A percentile compares a stretch with the other conserved stretches of the same genome.
phyloP scores from a whole-genome alignment of 2,888 invertebrate species.

The Archips xylosteana region DNA sequence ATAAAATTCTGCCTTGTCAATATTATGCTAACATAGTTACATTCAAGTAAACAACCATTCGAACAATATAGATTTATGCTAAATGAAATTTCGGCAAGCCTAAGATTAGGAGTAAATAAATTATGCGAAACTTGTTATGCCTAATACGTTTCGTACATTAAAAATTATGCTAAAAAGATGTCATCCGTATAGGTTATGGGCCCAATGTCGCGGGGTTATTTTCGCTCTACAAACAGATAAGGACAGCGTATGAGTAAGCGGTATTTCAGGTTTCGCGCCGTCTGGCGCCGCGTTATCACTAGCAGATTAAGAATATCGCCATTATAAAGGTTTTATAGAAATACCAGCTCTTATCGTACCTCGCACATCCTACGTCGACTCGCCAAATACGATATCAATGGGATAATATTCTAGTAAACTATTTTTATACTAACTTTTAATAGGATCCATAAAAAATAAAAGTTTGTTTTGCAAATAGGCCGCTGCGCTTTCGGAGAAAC shows the following conservation, averaged over 20 bases:
- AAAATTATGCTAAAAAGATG: too few species aligned
- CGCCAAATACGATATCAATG: not conserved
- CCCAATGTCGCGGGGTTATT: not conserved
- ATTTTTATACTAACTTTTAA: not conserved
- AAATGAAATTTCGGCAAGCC: too few species aligned
- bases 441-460: not conserved
- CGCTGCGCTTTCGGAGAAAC: too few species aligned
- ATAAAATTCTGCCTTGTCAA: too few species aligned
- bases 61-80: too few species aligned
- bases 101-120: too few species aligned
- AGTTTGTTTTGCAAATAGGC: too few species aligned
- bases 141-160: too few species aligned
- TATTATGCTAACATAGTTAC: too few species aligned
- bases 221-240: conserved; percentile 1
- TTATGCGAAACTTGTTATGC: too few species aligned
- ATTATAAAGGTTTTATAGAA: conserved; percentile 14
- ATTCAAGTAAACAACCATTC: too few species aligned
- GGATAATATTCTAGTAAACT: too few species aligned
- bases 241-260: not conserved
- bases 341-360: conserved; percentile 2
- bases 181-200: not conserved
- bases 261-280: conserved; percentile 3
- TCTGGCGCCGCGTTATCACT: conserved; percentile 11
- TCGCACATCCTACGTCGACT: not conserved
- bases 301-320: conserved; percentile 7